phyloP scores from a whole-genome alignment of 2,797 vertebrate species.

The Threskiornis aethiopicus region DNA sequence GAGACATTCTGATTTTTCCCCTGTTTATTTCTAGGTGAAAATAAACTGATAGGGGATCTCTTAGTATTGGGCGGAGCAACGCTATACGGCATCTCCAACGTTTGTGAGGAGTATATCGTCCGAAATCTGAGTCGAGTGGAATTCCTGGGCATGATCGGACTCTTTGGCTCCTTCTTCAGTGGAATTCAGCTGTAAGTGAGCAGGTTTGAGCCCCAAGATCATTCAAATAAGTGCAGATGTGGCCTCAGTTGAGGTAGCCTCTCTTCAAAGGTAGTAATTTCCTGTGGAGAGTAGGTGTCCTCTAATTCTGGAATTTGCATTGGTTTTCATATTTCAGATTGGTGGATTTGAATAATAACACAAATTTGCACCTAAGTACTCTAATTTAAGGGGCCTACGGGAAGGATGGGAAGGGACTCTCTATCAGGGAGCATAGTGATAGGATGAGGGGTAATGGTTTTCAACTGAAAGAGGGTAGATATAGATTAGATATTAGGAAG shows the following conservation, averaged over 20 bases:
- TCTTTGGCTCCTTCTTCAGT: conserved; percentile 96
- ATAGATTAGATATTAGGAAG: neutral
- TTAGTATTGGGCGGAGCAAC: conserved; percentile 91
- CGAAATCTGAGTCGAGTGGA: conserved; percentile 92
- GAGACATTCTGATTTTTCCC: neutral
- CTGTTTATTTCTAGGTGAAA: conserved; percentile 80
- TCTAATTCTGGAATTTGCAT: neutral
- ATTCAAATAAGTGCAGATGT: neutral
- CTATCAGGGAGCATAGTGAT: neutral
- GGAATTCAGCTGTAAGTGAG: conserved; percentile 93
- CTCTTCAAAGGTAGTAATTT: neutral
- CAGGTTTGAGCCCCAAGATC: neutral
- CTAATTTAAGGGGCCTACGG: neutral
- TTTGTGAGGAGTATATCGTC: conserved; percentile 94
- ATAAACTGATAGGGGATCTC: conserved; percentile 92
- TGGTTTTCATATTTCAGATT: neutral
- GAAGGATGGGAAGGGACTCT: neutral
- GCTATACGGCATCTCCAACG: conserved; percentile 89
- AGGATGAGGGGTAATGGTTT: neutral
- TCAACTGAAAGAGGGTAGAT: neutral
- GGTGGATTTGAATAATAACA: neutral
- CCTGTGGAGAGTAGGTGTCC: neutral
- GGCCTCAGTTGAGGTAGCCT: neutral
- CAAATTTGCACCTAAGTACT: neutral
- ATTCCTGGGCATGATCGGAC: conserved; percentile 94